Base-by-base conservation (phyloP, 2,797 vertebrate species). In the Potorous gilbertii region DNA sequence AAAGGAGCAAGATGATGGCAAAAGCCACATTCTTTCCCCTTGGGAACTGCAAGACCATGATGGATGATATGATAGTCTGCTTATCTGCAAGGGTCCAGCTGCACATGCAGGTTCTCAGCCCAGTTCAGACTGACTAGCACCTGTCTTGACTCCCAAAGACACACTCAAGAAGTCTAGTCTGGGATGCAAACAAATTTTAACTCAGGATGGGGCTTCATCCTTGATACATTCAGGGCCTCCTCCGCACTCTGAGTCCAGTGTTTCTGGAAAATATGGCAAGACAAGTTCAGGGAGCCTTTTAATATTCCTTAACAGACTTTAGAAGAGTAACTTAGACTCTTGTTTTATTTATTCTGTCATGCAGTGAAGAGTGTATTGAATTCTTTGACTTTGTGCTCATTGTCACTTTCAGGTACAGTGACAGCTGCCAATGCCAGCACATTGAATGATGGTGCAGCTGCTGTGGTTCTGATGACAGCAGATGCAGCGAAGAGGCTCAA, bases 341-440 rank as follows among this genome's bases (percentile, higher is more conserved):
- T 87, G 74, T 24, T 40, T 27, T 81, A 81, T 46, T 46, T 27
- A 87, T 50, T 46, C 40, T 87, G 74, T 50, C 3, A 87, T 28
- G 21, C 40, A 87, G 0, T 46, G 62, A 66, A 40, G 59, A 62
- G n/a, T 40, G 21, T 24, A 13, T n/a, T 46, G 40, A 50, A 10
- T 87, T 87, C 24, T 55, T 27, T 94, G 46, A 96, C 34, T 56
- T 57, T 27, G 1, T 1, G 21, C 29, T 56, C 13, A 8, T 4
- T 29, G 34, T 96, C 5, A 87, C 57, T 95, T 95, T 34, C 93
- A 99, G 99, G 99, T 91, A 99, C 99, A 0, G 99, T 99, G 27
- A 99, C 99, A 0, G 99, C 99, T n/a, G 99, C 99, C 87, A 99
- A 99, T 0, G 99, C 99, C 96, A 99, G 99, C 97, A 99, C 99